Conservation (phyloP, 64 coral and sea anemone species). For the Stichodactyla helianthus region DNA sequence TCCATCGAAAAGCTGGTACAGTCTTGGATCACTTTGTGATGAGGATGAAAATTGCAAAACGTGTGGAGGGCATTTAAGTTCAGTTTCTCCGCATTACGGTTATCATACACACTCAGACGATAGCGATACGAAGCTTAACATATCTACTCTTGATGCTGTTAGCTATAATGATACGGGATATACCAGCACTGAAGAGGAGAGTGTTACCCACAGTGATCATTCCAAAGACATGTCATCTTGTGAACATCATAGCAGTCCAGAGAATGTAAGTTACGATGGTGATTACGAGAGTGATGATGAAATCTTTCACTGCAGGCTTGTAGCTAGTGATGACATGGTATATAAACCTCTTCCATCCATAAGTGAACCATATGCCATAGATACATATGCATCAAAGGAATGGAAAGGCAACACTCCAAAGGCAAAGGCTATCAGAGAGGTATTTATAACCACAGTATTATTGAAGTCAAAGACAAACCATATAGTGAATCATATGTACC, state of each 20-base stretch:
- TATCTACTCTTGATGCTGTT: constrained; percentile 10
- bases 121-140: not conserved
- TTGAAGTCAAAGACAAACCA: too few species aligned
- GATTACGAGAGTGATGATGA: constrained; percentile 53
- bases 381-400: constrained; percentile 42
- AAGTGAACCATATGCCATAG: constrained; percentile 16
- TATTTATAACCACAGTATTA: not conserved
- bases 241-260: not conserved
- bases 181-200: constrained; percentile 41
- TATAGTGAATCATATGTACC: too few species aligned
- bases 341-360: constrained; percentile 32
- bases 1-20: constrained; percentile 32
- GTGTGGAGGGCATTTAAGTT: constrained; percentile 26
- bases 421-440: constrained; percentile 50
- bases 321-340: constrained; percentile 27
- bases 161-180: constrained; percentile 56
- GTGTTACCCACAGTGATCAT: constrained; percentile 10
- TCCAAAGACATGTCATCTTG: not conserved
- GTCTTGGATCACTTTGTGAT: constrained; percentile 45
- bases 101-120: constrained; percentile 19
- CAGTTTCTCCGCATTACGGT: not conserved
- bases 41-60: constrained; percentile 49
- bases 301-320: not conserved
- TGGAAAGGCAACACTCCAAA: constrained; percentile 50
- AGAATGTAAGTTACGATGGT: constrained; percentile 59